Base-by-base conservation (phyloP, 2,113 vertebrate species). In the Coryphaenoides rupestris region DNA sequence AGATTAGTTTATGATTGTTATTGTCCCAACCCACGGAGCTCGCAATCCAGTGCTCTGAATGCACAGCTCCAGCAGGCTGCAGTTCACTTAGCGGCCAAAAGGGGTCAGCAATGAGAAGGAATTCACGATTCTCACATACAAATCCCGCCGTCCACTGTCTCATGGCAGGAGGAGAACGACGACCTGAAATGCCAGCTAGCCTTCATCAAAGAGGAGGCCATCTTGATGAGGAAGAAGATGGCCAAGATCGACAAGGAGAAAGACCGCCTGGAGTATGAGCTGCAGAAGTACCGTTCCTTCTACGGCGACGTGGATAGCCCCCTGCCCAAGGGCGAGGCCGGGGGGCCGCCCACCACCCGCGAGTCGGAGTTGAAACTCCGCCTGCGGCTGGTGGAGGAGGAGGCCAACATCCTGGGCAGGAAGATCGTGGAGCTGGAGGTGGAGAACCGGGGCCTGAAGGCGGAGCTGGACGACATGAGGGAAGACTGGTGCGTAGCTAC, bases 191-290 rank as follows among this genome's bases (percentile, higher is more conserved):
- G 97, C 73, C 97, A 99, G 85, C 80, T 99, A 40, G 94, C 97
- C 69, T 98, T 99, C 70, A 94, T 96, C 76, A 99, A 97, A 84
- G 97, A 99, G 79, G 97, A 99, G 77, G 96, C 96, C 23, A 85
- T 92, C 56, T 70, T 99, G 80, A 99, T 99, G 97, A 93, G 97
- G 69, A 99, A 98, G 81, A 99, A 99, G 84, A 95, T 99, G 96
- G 97, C 97, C 57, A 99, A 98, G 86, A 96, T 98, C 0, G 97
- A 98, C 74, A 99, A 98, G 72, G 96, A 98, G 70, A 99, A 99
- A 75, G 97, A 99, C 85, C 89, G 95, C n/a, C 91, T 98, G 46
- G 97, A 99, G 49, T 94, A 96, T 0, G 97, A 99, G 84, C 90
- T 99, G 46, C 96, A 96, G 73, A 99, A 99, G 75, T 99, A 99